Conservation (phyloP, 2,888 invertebrate species). For the Sinodicranocentrus sp. region DNA sequence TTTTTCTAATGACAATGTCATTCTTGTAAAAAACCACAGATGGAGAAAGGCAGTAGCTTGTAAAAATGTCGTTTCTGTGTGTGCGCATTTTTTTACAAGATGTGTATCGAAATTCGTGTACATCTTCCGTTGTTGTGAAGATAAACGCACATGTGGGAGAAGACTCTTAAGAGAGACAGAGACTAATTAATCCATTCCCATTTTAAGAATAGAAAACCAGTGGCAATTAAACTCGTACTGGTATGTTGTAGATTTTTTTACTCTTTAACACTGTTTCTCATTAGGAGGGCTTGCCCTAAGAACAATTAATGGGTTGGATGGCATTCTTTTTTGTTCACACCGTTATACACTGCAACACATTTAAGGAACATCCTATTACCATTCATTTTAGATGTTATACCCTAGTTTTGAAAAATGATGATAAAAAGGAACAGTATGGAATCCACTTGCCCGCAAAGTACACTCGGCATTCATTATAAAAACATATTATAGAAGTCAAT, state of each 20-base stretch:
- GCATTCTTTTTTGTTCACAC: neutral
- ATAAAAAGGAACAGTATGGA: no score
- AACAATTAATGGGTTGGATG: neutral
- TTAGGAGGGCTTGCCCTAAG: constrained; percentile 9
- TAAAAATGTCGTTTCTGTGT: no score
- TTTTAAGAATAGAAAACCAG: constrained; percentile 2
- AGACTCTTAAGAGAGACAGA: neutral
- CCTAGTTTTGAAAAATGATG: no score
- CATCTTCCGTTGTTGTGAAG: neutral
- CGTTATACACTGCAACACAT: neutral
- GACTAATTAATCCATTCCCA: constrained; percentile 3
- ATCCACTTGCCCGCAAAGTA: neutral
- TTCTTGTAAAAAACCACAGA: neutral
- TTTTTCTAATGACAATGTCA: no score
- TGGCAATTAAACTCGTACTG: neutral
- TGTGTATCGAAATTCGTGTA: constrained; percentile 6
- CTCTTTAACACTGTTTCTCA: constrained; percentile 12
- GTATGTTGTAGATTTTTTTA: neutral
- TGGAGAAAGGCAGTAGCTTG: no score
- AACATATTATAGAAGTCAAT: neutral
- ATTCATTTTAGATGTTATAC: neutral
- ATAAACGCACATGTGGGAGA: neutral
- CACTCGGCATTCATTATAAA: neutral
- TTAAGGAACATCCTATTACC: constrained; percentile 3
- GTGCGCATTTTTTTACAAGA: neutral